These are phyloP conservation scores for Brachymystax lenok DNA, from an alignment of 2,797 vertebrate species.

Conservation along the genomic window DNA sequence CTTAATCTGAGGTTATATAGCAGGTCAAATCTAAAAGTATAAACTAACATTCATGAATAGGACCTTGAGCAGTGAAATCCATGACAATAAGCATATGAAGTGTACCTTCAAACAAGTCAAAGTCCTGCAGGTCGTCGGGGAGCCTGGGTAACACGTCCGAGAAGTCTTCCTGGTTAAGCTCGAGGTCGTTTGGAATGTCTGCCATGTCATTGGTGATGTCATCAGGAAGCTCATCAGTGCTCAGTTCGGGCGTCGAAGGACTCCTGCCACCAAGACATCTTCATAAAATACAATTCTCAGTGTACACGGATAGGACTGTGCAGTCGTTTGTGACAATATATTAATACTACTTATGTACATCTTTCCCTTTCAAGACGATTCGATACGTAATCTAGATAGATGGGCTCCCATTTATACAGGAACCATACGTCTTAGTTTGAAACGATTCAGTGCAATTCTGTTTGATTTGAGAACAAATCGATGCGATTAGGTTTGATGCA, in stretches of 20 bases:
- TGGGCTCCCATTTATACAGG: too few relatives aligned
- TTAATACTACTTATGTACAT: too few relatives aligned
- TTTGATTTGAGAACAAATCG: too few relatives aligned
- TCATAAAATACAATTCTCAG: neutral
- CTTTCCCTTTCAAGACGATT: too few relatives aligned
- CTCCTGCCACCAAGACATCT: conserved; percentile 72
- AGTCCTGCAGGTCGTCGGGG: conserved; percentile 96
- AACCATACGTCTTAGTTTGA: too few relatives aligned
- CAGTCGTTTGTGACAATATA: too few relatives aligned
- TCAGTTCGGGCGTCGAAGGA: conserved; percentile 96
- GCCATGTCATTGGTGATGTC: conserved; percentile 98
- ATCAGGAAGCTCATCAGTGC: conserved; percentile 95
- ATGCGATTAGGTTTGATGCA: too few relatives aligned
- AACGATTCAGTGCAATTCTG: too few relatives aligned
- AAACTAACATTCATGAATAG: neutral
- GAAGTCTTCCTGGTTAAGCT: conserved; percentile 99
- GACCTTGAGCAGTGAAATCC: neutral
- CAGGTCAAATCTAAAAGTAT: neutral
- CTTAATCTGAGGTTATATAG: too few relatives aligned
- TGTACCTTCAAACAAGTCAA: conserved; percentile 98
- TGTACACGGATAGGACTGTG: too few relatives aligned
- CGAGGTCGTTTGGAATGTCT: conserved; percentile 99
- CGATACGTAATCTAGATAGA: too few relatives aligned
- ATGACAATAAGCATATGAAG: neutral
- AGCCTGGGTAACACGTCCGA: conserved; percentile 94